A percentile compares a stretch with the other conserved stretches of the same genome.
phyloP scores from a whole-genome alignment of 2,888 invertebrate species.

The Caenorhabditis sulstoni region DNA sequence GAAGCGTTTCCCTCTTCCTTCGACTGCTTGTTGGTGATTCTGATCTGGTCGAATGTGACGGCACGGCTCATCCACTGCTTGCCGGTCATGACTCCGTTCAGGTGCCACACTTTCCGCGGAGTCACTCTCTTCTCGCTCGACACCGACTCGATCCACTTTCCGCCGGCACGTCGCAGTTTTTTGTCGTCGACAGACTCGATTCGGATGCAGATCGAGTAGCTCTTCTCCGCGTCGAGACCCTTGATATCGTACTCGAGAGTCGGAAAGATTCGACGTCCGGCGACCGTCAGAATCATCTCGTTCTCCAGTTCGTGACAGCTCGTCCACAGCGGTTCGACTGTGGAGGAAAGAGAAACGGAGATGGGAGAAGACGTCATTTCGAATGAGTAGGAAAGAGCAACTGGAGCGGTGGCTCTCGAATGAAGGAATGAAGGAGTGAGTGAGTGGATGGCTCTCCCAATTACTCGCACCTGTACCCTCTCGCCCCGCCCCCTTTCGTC shows the following conservation, averaged over 20 bases:
- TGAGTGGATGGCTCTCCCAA: neutral
- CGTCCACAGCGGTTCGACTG: constrained; percentile 17
- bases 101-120: constrained; percentile 25
- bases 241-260: constrained; percentile 11
- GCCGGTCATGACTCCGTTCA: constrained; percentile 5
- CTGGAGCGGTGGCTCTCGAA: neutral
- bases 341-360: constrained; percentile 2
- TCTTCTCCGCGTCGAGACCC: constrained; percentile 9
- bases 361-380: constrained; percentile 6
- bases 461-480: neutral
- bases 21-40: constrained; percentile 26
- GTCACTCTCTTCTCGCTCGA: neutral
- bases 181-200: constrained; percentile 12
- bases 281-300: constrained; percentile 23
- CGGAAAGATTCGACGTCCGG: constrained; percentile 24
- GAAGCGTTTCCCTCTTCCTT: constrained; percentile 5
- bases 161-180: neutral
- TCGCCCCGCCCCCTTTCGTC: neutral
- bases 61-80: constrained; percentile 16
- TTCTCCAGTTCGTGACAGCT: neutral
- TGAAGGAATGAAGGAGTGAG: constrained; percentile 1
- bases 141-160: neutral
- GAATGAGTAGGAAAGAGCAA: neutral
- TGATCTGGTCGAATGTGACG: constrained; percentile 26
- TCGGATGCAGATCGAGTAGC: constrained; percentile 7